phyloP scores from a whole-genome alignment of 2,888 invertebrate species.

The Autographa pulchrina region DNA sequence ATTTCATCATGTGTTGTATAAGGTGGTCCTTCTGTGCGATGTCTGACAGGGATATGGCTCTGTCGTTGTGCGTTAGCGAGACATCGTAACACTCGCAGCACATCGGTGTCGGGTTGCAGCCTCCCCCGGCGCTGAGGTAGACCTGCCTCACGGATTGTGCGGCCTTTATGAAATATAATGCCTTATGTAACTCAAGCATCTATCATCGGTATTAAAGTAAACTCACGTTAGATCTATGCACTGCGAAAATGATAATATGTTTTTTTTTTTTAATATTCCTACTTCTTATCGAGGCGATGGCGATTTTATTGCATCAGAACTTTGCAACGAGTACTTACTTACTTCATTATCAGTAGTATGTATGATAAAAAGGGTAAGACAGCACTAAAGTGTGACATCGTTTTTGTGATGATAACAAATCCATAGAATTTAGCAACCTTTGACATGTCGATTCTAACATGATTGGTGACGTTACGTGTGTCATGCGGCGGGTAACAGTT shows the following conservation, averaged over 20 bases:
- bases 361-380: no score
- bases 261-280: no score
- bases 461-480: neutral
- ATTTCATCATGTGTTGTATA: neutral
- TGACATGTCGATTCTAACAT: no score
- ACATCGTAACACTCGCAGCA: slow-evolving; percentile 48
- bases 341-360: no score
- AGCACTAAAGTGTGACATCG: no score
- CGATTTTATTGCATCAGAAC: no score
- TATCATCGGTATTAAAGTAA: neutral
- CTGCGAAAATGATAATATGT: neutral
- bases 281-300: no score
- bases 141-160: neutral
- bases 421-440: no score
- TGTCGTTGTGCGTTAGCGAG: slow-evolving; percentile 50
- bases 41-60: slow-evolving; percentile 3
- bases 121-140: neutral
- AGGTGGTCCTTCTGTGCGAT: slow-evolving; percentile 15
- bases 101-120: slow-evolving; percentile 42
- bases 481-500: neutral
- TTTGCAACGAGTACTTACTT: no score
- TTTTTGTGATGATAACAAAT: no score
- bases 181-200: neutral
- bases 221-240: neutral
- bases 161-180: neutral